Evolutionary conservation across 2,113 vertebrate species (phyloP).

Genomic region (Fukomys damarensis): DNA sequence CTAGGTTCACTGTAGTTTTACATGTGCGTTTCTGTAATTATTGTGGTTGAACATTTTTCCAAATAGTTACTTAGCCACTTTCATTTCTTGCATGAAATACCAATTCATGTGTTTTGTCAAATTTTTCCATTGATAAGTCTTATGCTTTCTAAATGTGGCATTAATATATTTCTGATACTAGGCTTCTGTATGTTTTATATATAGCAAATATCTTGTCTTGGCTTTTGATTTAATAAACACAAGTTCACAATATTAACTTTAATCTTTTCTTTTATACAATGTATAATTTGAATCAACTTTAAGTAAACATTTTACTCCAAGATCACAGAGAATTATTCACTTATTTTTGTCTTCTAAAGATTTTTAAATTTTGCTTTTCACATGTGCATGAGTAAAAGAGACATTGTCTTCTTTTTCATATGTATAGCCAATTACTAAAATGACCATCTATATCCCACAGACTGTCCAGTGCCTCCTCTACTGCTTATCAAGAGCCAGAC

Average conservation of each 20-base stretch:
- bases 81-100: conserved; percentile 12
- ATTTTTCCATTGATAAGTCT: background rate
- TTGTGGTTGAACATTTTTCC: background rate
- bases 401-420: background rate
- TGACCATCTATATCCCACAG: background rate
- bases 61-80: background rate
- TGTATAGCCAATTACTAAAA: background rate
- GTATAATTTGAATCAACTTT: conserved; percentile 2
- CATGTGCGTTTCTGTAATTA: background rate
- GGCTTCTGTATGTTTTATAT: background rate
- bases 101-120: background rate
- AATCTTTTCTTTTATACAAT: background rate
- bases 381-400: background rate
- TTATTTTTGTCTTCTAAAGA: background rate
- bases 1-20: background rate
- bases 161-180: background rate
- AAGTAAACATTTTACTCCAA: background rate
- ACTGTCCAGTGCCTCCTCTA: background rate
- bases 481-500: background rate
- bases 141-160: background rate
- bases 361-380: conserved; percentile 19
- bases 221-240: conserved; percentile 19
- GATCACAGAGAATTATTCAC: background rate
- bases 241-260: conserved; percentile 12
- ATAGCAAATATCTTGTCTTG: background rate